Evolutionary conservation across 2,797 vertebrate genomes (phyloP), one percentile per base, ranked within the genome.

Genomic region (Mionectes olivaceus): DNA sequence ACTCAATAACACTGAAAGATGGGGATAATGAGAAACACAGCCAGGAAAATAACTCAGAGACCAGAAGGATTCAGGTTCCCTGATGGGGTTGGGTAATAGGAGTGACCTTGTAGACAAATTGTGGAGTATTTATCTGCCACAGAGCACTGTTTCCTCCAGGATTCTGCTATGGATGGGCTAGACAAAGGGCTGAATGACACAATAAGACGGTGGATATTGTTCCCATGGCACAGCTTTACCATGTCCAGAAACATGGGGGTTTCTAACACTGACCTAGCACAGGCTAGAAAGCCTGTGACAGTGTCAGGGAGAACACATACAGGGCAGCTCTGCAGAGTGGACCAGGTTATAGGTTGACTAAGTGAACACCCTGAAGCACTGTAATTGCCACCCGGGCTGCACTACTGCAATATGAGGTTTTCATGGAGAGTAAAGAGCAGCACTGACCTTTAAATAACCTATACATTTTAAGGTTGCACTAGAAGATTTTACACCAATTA

Each of bases 401-500:
- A 71, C 89, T 96, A 95, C 83, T 95, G 74, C 90, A 93, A 10
- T 43, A 82, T 50, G 70, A 82, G 69, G 67, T 69, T 97, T 94
- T 94, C 96, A 97, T 86, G 74, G 92, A 90, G 87, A 96, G 73
- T 94, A 85, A 71, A 97, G 94, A 96, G 91, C 88, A 95, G 87
- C 7, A 2, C 43, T 97, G 97, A 97, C 97, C 97, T 97, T 97
- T 97, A 95, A 93, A 95, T 91, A 95, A 90, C 92, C 94, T 95
- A 90, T 39, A 63, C 74, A 81, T 96, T 97, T 93, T 90, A 91
- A 95, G 88, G 87, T 77, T 88, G 79, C 81, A 79, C 71, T 69
- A 65, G 78, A 96, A 96, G 91, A 97, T 96, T 97, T 96, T 96
- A 94, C 92, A 95, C 94, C 94, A 97, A 97, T 97, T 97, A 97